A percentile compares a stretch with the other conserved stretches of the same genome.
phyloP scores from a whole-genome alignment of 1,140 invertebrate genomes.

The Calliphora vicina region DNA sequence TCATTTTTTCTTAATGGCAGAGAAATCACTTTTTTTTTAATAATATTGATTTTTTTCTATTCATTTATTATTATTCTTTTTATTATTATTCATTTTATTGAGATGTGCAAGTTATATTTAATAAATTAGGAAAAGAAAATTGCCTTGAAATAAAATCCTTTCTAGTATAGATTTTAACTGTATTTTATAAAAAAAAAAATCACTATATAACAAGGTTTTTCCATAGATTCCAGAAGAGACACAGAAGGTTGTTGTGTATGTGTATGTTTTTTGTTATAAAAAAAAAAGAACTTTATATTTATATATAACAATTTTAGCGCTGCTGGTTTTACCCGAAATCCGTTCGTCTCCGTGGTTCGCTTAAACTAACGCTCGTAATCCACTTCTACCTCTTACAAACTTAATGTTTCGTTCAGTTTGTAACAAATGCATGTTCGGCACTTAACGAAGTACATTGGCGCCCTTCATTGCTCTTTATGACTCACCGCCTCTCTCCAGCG shows the following conservation, averaged over 20 bases:
- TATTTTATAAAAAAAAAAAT: neutral
- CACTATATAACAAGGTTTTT: conserved; percentile 34
- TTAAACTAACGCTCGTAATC: conserved; percentile 61
- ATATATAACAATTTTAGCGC: conserved; percentile 7
- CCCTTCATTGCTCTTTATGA: conserved; percentile 24
- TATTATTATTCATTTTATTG: neutral
- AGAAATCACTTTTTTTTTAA: neutral
- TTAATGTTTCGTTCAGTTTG: conserved; percentile 56
- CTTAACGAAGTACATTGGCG: conserved; percentile 36
- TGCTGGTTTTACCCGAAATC: conserved; percentile 55
- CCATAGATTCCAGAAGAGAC: neutral
- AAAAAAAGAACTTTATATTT: neutral
- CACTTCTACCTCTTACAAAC: conserved; percentile 54
- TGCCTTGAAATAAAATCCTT: conserved; percentile 13
- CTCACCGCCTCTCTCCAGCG: conserved; percentile 12
- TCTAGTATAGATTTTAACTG: conserved; percentile 7
- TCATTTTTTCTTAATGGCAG: neutral
- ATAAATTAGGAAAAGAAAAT: conserved; percentile 34
- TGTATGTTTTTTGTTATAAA: conserved; percentile 16
- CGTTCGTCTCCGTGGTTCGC: conserved; percentile 63
- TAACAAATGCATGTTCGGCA: conserved; percentile 7
- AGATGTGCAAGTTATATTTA: too few relatives aligned
- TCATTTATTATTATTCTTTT: neutral
- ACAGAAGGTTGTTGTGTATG: neutral
- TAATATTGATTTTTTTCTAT: conserved; percentile 16